Conservation (phyloP, 2,797 vertebrate genomes). For the Aselliscus stoliczkanus region DNA sequence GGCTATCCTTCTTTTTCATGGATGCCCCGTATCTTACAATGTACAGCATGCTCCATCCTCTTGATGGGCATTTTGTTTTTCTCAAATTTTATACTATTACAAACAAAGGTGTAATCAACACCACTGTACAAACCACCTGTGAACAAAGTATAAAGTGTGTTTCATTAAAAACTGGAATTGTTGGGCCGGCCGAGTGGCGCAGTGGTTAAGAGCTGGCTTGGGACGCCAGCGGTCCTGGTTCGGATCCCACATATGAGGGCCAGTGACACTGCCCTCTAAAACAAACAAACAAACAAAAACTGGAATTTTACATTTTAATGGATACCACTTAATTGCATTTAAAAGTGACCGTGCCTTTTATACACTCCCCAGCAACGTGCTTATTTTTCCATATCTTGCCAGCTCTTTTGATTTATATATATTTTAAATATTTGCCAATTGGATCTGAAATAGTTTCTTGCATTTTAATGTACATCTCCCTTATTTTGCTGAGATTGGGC, state of each 20-base stretch:
- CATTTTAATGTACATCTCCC: background rate
- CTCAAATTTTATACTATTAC: background rate
- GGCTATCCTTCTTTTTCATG: background rate
- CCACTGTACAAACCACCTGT: background rate
- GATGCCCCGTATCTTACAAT: background rate
- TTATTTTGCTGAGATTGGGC: background rate
- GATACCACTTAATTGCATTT: background rate
- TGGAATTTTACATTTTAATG: background rate
- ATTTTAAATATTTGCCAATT: background rate
- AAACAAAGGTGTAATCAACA: background rate
- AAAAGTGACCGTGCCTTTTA: background rate
- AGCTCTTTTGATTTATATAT: background rate
- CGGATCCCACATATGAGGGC: too few species aligned
- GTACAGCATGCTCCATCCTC: background rate
- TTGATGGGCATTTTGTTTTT: slow-evolving; percentile 7
- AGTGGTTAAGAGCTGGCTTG: too few species aligned
- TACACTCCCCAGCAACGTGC: background rate
- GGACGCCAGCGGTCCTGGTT: too few species aligned
- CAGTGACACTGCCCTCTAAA: too few species aligned
- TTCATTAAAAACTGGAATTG: background rate
- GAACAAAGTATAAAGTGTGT: background rate
- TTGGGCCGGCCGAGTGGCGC: too few species aligned
- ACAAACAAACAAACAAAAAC: too few species aligned
- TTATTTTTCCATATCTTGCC: background rate
- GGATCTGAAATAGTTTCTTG: background rate